phyloP scores from a whole-genome alignment of 1,140 invertebrate genomes.

The Solenopsis fugax region DNA sequence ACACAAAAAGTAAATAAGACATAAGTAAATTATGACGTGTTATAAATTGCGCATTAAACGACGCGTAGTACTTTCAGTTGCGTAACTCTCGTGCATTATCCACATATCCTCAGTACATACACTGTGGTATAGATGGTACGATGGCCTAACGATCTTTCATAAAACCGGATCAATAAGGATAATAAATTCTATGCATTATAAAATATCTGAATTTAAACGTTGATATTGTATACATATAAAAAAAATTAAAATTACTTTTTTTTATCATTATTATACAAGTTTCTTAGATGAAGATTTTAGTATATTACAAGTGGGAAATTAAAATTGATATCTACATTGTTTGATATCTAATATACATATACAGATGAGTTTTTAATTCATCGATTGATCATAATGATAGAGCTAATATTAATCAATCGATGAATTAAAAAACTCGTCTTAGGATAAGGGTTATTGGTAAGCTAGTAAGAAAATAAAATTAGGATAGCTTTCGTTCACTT shows the following conservation, averaged over 20 bases:
- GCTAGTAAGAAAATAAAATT: too few species aligned
- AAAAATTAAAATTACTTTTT: not conserved
- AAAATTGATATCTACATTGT: not conserved
- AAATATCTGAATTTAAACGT: not conserved
- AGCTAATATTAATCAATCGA: too few species aligned
- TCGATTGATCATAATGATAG: too few species aligned
- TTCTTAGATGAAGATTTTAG: not conserved
- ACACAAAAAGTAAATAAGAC: conserved; percentile 25
- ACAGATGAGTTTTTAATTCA: too few species aligned
- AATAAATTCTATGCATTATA: conserved; percentile 13
- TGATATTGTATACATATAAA: not conserved
- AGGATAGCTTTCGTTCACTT: too few species aligned
- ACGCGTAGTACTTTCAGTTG: conserved; percentile 15
- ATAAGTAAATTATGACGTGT: not conserved
- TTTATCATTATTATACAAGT: not conserved
- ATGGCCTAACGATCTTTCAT: conserved; percentile 1
- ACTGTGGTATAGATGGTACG: not conserved
- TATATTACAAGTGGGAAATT: not conserved
- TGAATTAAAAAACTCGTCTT: too few species aligned
- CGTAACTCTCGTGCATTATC: conserved; percentile 18
- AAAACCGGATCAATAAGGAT: not conserved
- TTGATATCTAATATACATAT: not conserved
- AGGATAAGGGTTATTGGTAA: too few species aligned
- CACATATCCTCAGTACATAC: not conserved
- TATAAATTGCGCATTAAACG: conserved; percentile 17